Base-by-base conservation (phyloP, 2,888 invertebrate genomes). In the Lasioglossum pauxillum region DNA sequence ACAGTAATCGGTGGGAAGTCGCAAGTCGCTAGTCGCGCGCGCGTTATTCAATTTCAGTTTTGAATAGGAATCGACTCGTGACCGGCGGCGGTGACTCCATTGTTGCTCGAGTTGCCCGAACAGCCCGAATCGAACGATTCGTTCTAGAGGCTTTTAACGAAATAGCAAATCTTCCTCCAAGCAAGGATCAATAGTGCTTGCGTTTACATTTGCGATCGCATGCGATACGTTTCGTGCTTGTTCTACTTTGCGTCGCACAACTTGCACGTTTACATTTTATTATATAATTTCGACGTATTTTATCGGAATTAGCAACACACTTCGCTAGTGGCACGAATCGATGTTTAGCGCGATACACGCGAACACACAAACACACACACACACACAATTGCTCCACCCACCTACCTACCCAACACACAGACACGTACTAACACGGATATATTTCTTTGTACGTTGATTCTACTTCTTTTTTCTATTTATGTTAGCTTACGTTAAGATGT, bases 151-250 rank as follows among this genome's bases (percentile, higher is more conserved):
- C 19, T 69, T 69, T 69, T 69, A 1, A 69, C 41, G n/a, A 41
- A 16, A 35, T 23, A 35, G 67, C n/a, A 69, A 69, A 35, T 35
- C 69, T 23, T 38, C n/a, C 12, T 41, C 38, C 69, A n/a, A 69
- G 41, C 69, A 41, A 69, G 23, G 75, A 60, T 81, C 35, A 71
- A 85, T 49, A n/a, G 78, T 80, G 85, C 85, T 82, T 85, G 67
- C 75, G 71, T 85, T 57, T 12, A 57, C 76, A 72, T 81, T 82
- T 78, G 53, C 85, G 49, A 73, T 82, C 78, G 86, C 86, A 78
- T 85, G 86, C 67, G 84, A 78, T 75, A 49, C 44, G n/a, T 53
- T 44, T 46, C 86, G 81, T 72, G 78, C 84, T 84, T 84, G 84
- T 78, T 38, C 23, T 46, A 80, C 46, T 76, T 75, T 76, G 67